Evolutionary conservation across 2,888 invertebrate genomes (phyloP), one percentile per base, ranked within the genome.

Genomic region (Yponomeuta cagnagella): DNA sequence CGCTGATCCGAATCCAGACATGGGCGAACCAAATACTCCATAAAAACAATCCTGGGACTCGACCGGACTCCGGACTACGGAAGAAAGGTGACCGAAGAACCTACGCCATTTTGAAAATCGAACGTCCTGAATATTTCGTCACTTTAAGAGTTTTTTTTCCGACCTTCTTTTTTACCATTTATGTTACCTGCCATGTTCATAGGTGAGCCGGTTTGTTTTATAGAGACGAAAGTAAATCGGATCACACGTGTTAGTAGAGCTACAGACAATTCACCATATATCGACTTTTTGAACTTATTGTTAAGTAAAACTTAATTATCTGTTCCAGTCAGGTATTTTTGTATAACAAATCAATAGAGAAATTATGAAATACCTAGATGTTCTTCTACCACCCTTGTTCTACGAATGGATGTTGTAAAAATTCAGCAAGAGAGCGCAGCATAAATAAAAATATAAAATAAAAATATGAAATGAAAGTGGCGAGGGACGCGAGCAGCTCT

Each of bases 371-470:
- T 43, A 8, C 43, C 43, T 43, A 43, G 52, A 12, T 15, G 52
- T 58, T 15, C 52, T 15, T 58, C 52, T 58, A 15, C 15, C 76
- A 76, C 76, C 77, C 79, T 43, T 8, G 77, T 80, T 85, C 87
- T 88, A 89, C 85, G 88, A 80, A 85, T 72, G 72, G 81, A 76
- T 77, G 81, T 82, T 87, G 85, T 89, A 89, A 89, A 90, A 90
- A 89, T 89, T 89, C 84, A 79, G 80, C 79, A 83, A 81, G 77
- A 58, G 52, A 58, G 52, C 52, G 52, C 52, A 58, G 83, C 82
- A 87, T 85, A 90, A 89, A 89, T 89, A 89, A 89, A 88, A 90
- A 87, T 89, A 89, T 90, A 88, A 88, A 89, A 89, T 88, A 88
- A 89, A 58, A 88, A 89, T 88, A 90, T 89, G 89, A 86, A 87